Percentiles rank a stretch among this genome's conserved stretches.
Conservation (phyloP, 1,140 invertebrate species). For the Monomorium pharaonis region DNA sequence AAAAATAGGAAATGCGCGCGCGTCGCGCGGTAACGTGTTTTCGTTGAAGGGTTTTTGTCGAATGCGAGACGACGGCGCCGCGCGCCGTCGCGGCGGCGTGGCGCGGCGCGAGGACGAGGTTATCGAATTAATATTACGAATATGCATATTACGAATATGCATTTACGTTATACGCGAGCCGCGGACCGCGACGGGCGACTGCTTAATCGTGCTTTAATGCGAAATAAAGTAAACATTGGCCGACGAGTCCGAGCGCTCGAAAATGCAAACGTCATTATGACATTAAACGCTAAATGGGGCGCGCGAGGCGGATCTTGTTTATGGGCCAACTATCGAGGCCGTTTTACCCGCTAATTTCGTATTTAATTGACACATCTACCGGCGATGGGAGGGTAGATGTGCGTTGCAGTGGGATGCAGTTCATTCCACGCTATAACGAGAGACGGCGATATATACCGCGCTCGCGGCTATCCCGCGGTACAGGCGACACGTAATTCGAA, state of each 20-base stretch:
- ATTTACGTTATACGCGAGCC: too few relatives aligned
- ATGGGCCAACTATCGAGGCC: conserved; percentile 65
- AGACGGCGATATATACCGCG: not conserved
- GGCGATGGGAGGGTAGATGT: not conserved
- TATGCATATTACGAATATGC: conserved; percentile 15
- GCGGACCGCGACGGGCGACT: not conserved
- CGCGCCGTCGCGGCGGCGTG: not conserved
- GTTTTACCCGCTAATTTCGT: conserved; percentile 74
- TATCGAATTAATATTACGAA: conserved; percentile 22
- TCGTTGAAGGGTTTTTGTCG: conserved; percentile 50
- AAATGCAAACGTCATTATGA: conserved; percentile 81
- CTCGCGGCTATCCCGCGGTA: conserved; percentile 47
- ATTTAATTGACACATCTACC: conserved; percentile 74
- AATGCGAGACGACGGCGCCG: not conserved
- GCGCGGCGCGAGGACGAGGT: not conserved
- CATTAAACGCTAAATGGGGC: conserved; percentile 80
- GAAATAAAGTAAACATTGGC: conserved; percentile 78
- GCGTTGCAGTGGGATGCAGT: conserved; percentile 33
- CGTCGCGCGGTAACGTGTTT: conserved; percentile 31
- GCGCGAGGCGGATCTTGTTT: conserved; percentile 44
- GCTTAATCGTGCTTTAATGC: conserved; percentile 76
- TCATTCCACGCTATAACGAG: conserved; percentile 22
- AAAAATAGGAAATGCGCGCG: conserved; percentile 43
- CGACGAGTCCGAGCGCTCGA: conserved; percentile 57
- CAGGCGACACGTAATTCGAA: conserved; percentile 68